Conservation (phyloP, 2,888 invertebrate species). For the Oeneis ivallda region DNA sequence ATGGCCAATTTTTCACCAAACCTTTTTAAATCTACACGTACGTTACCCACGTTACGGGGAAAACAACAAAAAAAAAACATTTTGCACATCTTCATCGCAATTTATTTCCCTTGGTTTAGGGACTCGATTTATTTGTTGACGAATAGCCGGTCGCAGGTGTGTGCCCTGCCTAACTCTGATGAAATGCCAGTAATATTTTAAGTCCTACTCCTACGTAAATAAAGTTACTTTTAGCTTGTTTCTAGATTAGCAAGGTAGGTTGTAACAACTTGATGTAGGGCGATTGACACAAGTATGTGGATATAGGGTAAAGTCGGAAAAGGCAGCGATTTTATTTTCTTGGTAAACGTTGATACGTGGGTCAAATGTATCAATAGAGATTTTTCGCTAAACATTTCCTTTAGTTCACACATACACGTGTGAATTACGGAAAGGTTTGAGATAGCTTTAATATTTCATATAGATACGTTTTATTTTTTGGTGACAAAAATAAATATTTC, state of each 20-base stretch:
- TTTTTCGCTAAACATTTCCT: constrained; percentile 18
- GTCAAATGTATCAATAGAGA: constrained; percentile 30
- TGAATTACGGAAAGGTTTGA: neutral
- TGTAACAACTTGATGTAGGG: constrained; percentile 45
- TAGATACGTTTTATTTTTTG: neutral
- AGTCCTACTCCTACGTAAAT: neutral
- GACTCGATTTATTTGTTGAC: constrained; percentile 43
- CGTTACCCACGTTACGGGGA: constrained; percentile 10
- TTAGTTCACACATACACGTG: neutral
- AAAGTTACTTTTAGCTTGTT: constrained; percentile 17
- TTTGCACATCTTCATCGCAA: constrained; percentile 43
- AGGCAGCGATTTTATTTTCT: constrained; percentile 33
- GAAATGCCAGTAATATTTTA: neutral
- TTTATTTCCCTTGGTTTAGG: constrained; percentile 41
- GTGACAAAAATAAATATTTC: too few relatives aligned
- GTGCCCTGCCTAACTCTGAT: constrained; percentile 23
- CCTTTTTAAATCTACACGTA: constrained; percentile 17
- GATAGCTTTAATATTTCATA: neutral
- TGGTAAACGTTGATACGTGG: constrained; percentile 29
- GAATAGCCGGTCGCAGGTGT: constrained; percentile 40
- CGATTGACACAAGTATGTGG: constrained; percentile 47
- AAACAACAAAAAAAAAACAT: constrained; percentile 33
- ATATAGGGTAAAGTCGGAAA: constrained; percentile 28
- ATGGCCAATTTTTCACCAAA: constrained; percentile 8
- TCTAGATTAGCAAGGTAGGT: constrained; percentile 1